Percentiles rank a stretch among this genome's conserved stretches.
phyloP scores from a whole-genome alignment of 2,797 vertebrate genomes.

The Chaunax sp. region DNA sequence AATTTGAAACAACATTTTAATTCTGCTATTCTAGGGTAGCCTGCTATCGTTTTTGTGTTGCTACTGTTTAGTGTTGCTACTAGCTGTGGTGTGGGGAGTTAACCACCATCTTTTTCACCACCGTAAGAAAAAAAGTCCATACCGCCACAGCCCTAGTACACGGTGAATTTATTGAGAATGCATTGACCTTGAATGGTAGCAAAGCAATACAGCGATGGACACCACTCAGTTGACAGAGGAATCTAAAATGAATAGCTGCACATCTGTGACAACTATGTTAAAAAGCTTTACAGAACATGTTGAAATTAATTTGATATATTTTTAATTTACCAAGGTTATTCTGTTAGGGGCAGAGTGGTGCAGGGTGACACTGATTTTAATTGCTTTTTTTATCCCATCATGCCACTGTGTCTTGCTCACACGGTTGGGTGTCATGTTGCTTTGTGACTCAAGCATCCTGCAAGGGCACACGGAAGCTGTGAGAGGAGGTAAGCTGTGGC shows the following conservation, averaged over 20 bases:
- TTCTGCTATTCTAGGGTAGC: too few relatives aligned
- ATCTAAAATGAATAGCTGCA: constrained; percentile 4
- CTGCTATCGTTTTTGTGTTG: too few relatives aligned
- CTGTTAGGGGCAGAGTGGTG: constrained; percentile 30
- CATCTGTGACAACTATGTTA: constrained; percentile 19
- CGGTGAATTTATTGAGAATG: constrained; percentile 45
- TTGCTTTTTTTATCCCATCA: constrained; percentile 57
- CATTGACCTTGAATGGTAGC: constrained; percentile 63
- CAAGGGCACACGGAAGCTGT: constrained; percentile 42
- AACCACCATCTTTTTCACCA: too few relatives aligned
- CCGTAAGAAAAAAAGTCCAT: too few relatives aligned
- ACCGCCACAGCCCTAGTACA: neutral
- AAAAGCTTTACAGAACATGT: constrained; percentile 16
- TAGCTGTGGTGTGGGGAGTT: too few relatives aligned
- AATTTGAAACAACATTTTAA: too few relatives aligned
- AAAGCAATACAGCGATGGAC: constrained; percentile 44
- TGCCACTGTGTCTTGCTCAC: constrained; percentile 43
- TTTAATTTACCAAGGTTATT: constrained; percentile 63
- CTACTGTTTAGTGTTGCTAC: too few relatives aligned
- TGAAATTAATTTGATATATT: constrained; percentile 42
- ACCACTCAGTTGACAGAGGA: constrained; percentile 4
- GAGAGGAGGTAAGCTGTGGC: constrained; percentile 20
- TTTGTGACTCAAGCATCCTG: constrained; percentile 64
- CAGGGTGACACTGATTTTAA: constrained; percentile 66
- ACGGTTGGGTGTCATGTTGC: constrained; percentile 49